Base-by-base conservation (phyloP, 2,113 vertebrate species). In the Alligator mississippiensis region DNA sequence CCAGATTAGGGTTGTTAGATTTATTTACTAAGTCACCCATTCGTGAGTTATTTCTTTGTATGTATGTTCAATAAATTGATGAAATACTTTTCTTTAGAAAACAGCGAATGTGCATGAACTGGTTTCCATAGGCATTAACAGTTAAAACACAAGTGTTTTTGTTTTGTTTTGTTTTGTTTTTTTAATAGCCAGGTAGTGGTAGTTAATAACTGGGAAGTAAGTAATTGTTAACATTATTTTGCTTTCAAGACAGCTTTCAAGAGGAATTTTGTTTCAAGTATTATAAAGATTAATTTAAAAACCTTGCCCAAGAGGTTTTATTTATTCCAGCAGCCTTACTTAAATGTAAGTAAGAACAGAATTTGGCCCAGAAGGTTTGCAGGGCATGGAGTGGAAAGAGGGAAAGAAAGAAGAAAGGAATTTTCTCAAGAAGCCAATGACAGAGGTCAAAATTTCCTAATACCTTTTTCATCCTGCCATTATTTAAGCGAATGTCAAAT, bases 41-140 rank as follows among this genome's bases (percentile, higher is more conserved):
- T 96, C 88, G 93, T 93, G 93, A 96, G 96, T 94, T 88, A 95
- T 94, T 95, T 85, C 5, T 94, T 95, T 96, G 59, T 59, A 96
- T 94, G 84, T 78, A n/a, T 60, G 14, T 74, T 38, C 38, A 76
- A 21, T 55, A 62, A 84, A 54, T 10, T 5, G 34, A 75, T 27
- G 22, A 61, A 87, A 54, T 55, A 61, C 68, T 80, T 77, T 30
- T 93, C 5, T 10, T 10, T 1, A 2, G 4, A 2, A 59, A 34
- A 30, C 28, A 78, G 57, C 55, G 22, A 55, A 59, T 59, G n/a
- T 57, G 30, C 18, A 30, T 59, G 54, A 59, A 11, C 11, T 19
- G 17, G 22, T 77, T 11, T 58, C 55, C n/a, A 58, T 47, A 21
- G 55, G n/a, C 57, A 59, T 78, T 78, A 60, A 55, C 27, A n/a